Conservation (phyloP, 2,888 invertebrate genomes). For the Chrysolina haemoptera region DNA sequence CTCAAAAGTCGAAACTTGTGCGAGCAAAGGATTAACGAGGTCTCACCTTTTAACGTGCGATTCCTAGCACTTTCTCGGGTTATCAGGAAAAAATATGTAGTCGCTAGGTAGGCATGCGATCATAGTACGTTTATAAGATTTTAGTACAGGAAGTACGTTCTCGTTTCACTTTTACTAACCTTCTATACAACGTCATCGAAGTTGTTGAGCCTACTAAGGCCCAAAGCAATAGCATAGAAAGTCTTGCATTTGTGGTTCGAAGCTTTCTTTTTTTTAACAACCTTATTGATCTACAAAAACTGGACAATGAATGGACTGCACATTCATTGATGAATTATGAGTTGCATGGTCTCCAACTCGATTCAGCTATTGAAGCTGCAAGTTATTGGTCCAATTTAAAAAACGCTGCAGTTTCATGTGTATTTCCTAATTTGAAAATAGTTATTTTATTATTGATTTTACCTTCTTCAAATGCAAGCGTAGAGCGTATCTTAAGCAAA, state of each 20-base stretch:
- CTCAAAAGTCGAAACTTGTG: too few species aligned
- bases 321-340: not conserved
- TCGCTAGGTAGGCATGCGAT: too few species aligned
- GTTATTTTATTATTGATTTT: not conserved
- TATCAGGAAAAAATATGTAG: too few species aligned
- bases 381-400: not conserved
- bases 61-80: too few species aligned
- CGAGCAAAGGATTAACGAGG: too few species aligned
- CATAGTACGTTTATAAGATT: constrained; percentile 11
- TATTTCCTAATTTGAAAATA: not conserved
- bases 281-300: not conserved
- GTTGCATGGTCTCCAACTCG: not conserved
- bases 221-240: not conserved
- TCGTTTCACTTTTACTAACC: constrained; percentile 15
- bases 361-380: not conserved
- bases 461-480: not conserved
- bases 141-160: not conserved
- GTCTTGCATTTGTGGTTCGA: not conserved
- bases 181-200: not conserved
- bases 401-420: not conserved
- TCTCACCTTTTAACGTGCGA: too few species aligned
- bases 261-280: not conserved
- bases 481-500: not conserved
- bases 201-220: not conserved
- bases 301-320: not conserved